Evolutionary conservation across 2,113 vertebrate genomes (phyloP).

Genomic region (Brachionichthys hirsutus): DNA sequence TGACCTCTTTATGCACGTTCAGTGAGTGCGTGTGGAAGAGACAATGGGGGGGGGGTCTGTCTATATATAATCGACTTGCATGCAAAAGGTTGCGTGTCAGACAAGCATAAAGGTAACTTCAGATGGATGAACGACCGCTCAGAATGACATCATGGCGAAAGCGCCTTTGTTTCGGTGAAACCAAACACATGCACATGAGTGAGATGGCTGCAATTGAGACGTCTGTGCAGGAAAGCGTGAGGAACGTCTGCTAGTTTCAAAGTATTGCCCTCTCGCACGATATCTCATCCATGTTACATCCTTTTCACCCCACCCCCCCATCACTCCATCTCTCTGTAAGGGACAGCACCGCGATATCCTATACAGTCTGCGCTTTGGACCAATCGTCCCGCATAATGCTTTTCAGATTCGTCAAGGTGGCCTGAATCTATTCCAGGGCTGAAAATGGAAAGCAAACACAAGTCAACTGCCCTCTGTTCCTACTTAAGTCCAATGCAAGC

Average conservation of each 20-base stretch:
- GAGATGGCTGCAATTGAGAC: slow-evolving; percentile 68
- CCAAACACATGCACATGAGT: slow-evolving; percentile 64
- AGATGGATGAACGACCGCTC: slow-evolving; percentile 42
- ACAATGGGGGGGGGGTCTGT: slow-evolving; percentile 46
- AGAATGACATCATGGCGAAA: slow-evolving; percentile 58
- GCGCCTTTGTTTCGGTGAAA: slow-evolving; percentile 68
- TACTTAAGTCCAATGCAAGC: slow-evolving; percentile 71
- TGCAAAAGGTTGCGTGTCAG: slow-evolving; percentile 54
- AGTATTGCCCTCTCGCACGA: slow-evolving; percentile 66
- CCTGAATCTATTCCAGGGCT: slow-evolving; percentile 63
- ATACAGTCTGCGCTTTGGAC: slow-evolving; percentile 71
- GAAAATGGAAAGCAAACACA: slow-evolving; percentile 74
- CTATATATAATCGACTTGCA: slow-evolving; percentile 60
- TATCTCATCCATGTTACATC: slow-evolving; percentile 55
- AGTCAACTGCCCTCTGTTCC: slow-evolving; percentile 68
- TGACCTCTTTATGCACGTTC: slow-evolving; percentile 48
- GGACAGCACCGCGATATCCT: slow-evolving; percentile 52
- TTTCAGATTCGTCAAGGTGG: slow-evolving; percentile 76
- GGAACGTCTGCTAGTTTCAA: slow-evolving; percentile 62
- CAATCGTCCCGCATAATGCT: slow-evolving; percentile 64
- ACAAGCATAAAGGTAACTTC: slow-evolving; percentile 62
- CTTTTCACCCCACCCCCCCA: slow-evolving; percentile 26
- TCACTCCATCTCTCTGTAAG: slow-evolving; percentile 42
- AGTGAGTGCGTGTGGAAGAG: slow-evolving; percentile 51
- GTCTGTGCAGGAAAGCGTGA: slow-evolving; percentile 49